These are phyloP conservation scores for Baryphthengus martii DNA, from an alignment of 2,113 vertebrate species.

Conservation along the genomic window DNA sequence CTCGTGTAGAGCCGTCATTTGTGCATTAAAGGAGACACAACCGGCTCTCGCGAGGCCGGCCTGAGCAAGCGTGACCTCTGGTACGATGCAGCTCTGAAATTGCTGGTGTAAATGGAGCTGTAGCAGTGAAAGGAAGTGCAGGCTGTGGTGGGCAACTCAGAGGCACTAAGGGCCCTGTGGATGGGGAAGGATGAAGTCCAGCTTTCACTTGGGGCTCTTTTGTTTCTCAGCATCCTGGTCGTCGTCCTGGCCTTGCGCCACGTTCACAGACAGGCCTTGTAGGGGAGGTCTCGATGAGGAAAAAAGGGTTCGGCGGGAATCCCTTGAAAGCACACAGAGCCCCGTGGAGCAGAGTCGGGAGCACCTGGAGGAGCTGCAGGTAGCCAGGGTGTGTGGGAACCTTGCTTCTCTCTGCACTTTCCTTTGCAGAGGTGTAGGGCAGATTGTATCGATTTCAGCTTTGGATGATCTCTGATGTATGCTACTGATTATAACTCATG, in stretches of 20 bases:
- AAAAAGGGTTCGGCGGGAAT: background rate
- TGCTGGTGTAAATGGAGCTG: background rate
- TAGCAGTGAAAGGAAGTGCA: background rate
- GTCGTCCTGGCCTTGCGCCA: background rate
- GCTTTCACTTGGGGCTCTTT: background rate
- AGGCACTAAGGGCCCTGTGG: accelerated
- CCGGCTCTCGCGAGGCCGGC: background rate
- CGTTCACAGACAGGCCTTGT: accelerated
- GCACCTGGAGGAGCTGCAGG: accelerated
- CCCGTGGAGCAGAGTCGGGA: background rate
- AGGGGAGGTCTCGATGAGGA: background rate
- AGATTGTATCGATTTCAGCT: background rate
- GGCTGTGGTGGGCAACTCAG: background rate
- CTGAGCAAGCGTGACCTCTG: background rate
- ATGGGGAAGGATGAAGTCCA: background rate
- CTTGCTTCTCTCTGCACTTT: background rate
- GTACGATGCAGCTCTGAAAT: background rate
- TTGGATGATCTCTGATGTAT: background rate
- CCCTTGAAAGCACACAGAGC: background rate
- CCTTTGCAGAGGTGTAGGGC: background rate
- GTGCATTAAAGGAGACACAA: accelerated
- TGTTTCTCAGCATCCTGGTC: accelerated
- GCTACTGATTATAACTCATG: background rate
- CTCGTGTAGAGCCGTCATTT: background rate
- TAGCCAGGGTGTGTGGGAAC: background rate